Base-by-base conservation (phyloP, 2,888 invertebrate species). In the Tetranychus truncatus region DNA sequence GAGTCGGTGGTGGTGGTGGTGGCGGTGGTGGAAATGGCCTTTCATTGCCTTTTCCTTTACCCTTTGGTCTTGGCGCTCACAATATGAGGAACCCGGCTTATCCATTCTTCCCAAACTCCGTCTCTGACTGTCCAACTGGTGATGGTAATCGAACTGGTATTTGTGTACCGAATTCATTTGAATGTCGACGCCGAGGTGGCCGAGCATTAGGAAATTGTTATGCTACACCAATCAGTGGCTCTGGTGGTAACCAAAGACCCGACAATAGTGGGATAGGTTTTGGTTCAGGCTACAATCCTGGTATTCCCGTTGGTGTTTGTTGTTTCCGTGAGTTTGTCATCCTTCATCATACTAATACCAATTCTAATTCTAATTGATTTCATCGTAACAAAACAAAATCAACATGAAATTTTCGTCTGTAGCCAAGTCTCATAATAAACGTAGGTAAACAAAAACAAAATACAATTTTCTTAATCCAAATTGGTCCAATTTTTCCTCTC, bases 81-180 rank as follows among this genome's bases (percentile, higher is more conserved):
- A 69, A 69, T 8, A 69, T 24, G 34, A 20, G 69, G 21, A 69
- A 69, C 20, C 69, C 69, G 34, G 69, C 69, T 21, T 69, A 69
- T 69, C 69, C 69, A 69, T 69, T 69, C 8, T 69, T 69, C 15
- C 69, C 69, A 7, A 69, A 72, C 20, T 8, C 45, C 18, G 45
- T 76, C 21, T 75, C 73, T 44, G 76, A 76, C 34, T 76, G 76
- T 66, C 73, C 76, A 34, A 76, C 76, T 7, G 69, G 46, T 69
- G 76, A 76, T 55, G 75, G 75, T 0, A 76, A 76, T 73, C 67
- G 76, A 9, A 76, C 76, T 1, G 76, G 76, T 1, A 76, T 76
- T 75, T 76, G 76, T 71, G 76, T 76, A 9, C 45, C 73, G 3
- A 72, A 71, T 8, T 66, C 73, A n/a, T 11, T 18, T 15, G 76